A percentile compares a stretch with the other conserved stretches of the same genome.
These are phyloP conservation scores for Mnemiopsis leidyi DNA, from an alignment of 37 sponge, comb jelly and placozoan genomes.

Conservation along the genomic window DNA sequence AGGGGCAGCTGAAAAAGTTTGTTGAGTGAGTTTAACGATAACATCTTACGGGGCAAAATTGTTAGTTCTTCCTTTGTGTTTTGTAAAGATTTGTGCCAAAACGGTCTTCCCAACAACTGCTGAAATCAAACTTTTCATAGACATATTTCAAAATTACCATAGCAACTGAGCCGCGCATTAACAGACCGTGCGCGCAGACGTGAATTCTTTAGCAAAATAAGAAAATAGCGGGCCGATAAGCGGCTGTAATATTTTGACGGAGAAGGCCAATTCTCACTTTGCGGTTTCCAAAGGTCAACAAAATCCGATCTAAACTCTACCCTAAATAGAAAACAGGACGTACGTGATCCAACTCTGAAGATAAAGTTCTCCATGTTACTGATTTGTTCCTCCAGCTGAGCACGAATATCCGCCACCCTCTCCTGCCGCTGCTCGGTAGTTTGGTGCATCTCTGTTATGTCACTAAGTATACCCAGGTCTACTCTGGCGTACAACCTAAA, in stretches of 20 bases:
- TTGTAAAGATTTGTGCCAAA: no score
- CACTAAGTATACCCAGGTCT: slow-evolving; percentile 42
- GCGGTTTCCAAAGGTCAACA: neutral
- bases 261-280: neutral
- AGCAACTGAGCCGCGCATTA: slow-evolving; percentile 26
- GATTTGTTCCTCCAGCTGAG: slow-evolving; percentile 55
- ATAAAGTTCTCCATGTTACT: slow-evolving; percentile 60
- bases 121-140: neutral
- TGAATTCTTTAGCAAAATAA: no score
- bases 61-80: no score
- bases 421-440: slow-evolving; percentile 55
- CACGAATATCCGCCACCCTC: slow-evolving; percentile 5
- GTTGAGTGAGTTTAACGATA: no score
- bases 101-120: neutral
- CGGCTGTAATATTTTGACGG: no score
- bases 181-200: neutral
- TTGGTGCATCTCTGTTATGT: slow-evolving; percentile 62
- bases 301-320: neutral
- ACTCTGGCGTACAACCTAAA: slow-evolving; percentile 59
- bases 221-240: no score
- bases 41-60: no score
- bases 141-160: neutral
- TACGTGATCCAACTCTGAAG: slow-evolving; percentile 57
- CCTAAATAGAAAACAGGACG: neutral
- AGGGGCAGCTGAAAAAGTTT: slow-evolving; percentile 7